These are phyloP conservation scores for Blera fallax DNA, from an alignment of 2,888 invertebrate species.

Conservation along the genomic window DNA sequence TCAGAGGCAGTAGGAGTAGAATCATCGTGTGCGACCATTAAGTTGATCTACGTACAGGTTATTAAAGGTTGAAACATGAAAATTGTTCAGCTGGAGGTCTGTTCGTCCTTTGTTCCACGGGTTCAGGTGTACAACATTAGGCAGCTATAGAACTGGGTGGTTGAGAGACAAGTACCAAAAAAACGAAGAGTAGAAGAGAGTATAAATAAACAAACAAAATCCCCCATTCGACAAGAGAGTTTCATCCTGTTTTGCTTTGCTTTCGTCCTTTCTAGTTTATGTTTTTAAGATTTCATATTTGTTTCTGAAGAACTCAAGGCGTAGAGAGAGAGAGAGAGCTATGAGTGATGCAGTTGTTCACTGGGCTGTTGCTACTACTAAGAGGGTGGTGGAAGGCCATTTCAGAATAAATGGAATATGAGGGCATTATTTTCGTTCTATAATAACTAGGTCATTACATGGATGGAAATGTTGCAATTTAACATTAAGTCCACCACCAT, in stretches of 20 bases:
- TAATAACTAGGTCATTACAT: slow-evolving; percentile 71
- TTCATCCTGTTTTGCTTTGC: slow-evolving; percentile 26
- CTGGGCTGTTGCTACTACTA: neutral
- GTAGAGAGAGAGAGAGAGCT: neutral
- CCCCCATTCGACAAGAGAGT: slow-evolving; percentile 11
- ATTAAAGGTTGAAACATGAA: slow-evolving; percentile 72
- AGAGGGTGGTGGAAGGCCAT: slow-evolving; percentile 35
- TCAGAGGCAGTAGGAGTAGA: neutral
- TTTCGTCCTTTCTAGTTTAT: slow-evolving; percentile 59
- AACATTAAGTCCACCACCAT: slow-evolving; percentile 64
- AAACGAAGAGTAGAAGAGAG: neutral
- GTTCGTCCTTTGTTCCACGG: slow-evolving; percentile 45
- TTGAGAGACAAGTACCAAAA: neutral
- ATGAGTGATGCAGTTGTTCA: slow-evolving; percentile 58
- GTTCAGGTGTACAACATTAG: slow-evolving; percentile 64
- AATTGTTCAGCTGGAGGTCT: slow-evolving; percentile 62
- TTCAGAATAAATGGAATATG: slow-evolving; percentile 64
- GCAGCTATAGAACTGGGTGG: neutral
- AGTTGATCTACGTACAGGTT: slow-evolving; percentile 69
- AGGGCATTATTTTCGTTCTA: slow-evolving; percentile 68
- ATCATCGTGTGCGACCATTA: slow-evolving; percentile 66
- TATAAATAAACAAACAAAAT: slow-evolving; percentile 60
- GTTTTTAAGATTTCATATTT: slow-evolving; percentile 68
- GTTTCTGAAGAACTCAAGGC: slow-evolving; percentile 48
- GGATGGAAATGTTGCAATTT: slow-evolving; percentile 69